These are phyloP conservation scores for Enteromius unitaeniatus DNA, from an alignment of 2,797 vertebrate species.

Conservation along the genomic window DNA sequence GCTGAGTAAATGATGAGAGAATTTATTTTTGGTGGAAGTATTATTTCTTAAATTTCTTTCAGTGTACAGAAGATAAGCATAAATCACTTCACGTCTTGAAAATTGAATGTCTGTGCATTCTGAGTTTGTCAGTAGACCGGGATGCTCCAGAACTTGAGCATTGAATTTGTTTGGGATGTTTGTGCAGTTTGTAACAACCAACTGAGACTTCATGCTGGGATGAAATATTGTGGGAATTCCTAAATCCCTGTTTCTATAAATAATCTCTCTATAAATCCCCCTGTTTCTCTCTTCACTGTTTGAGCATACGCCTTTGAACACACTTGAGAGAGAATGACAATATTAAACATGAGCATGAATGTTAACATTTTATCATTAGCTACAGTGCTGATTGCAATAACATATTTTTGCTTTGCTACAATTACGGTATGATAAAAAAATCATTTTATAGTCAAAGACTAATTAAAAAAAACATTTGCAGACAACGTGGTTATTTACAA, in stretches of 20 bases:
- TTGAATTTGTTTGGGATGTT: not conserved
- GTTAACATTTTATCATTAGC: not conserved
- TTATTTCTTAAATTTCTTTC: not conserved
- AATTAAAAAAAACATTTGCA: not conserved
- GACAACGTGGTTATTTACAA: not conserved
- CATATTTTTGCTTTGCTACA: not conserved
- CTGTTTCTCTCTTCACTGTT: not conserved
- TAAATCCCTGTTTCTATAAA: conserved; percentile 11
- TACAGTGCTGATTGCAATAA: not conserved
- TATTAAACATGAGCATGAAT: not conserved
- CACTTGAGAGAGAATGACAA: not conserved
- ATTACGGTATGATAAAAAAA: not conserved
- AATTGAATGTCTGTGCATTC: not conserved
- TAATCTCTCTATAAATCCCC: not conserved
- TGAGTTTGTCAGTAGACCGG: not conserved
- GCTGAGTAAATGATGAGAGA: conserved; percentile 10
- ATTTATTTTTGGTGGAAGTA: not conserved
- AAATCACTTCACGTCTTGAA: not conserved
- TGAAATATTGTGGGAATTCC: conserved; percentile 19
- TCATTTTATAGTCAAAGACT: not conserved
- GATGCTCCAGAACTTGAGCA: conserved; percentile 10
- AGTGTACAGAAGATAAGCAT: not conserved
- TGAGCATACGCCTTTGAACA: not conserved
- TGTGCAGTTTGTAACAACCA: not conserved
- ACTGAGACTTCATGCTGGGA: not conserved